Evolutionary conservation across 1,140 invertebrate genomes (phyloP).

Genomic region (Eupristina koningsbergeri): DNA sequence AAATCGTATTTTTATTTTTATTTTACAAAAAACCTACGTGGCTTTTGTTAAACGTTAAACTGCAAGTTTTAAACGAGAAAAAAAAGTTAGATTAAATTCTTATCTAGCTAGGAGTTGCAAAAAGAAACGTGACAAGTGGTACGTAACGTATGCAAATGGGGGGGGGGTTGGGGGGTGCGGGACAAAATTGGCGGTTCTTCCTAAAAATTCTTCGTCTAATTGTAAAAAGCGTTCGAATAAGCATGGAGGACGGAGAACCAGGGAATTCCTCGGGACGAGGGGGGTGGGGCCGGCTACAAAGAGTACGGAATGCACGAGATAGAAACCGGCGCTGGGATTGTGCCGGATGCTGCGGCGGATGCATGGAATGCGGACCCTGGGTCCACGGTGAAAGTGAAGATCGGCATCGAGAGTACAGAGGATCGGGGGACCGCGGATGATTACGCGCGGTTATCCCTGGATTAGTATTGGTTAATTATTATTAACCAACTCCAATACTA

Average conservation of each 20-base stretch:
- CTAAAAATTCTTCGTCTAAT: background rate
- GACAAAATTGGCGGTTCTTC: background rate
- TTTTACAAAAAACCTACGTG: too few species aligned
- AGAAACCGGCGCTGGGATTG: background rate
- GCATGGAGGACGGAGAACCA: background rate
- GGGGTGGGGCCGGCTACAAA: background rate
- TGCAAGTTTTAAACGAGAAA: too few species aligned
- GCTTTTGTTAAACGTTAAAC: too few species aligned
- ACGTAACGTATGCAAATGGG: too few species aligned
- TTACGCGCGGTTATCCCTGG: background rate
- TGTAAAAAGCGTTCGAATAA: background rate
- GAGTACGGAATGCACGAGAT: background rate
- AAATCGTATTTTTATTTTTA: too few species aligned
- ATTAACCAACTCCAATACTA: background rate
- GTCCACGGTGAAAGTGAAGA: conserved; percentile 1
- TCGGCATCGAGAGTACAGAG: background rate
- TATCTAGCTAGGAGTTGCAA: too few species aligned
- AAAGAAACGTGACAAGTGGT: too few species aligned
- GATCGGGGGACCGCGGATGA: background rate
- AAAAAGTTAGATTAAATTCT: too few species aligned
- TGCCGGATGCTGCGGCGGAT: background rate
- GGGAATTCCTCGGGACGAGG: background rate
- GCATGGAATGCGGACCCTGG: background rate
- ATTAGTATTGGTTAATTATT: too few species aligned
- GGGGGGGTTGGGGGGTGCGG: too few species aligned